Evolutionary conservation across 2,113 vertebrate genomes (phyloP).

Genomic region (Bos indicus): DNA sequence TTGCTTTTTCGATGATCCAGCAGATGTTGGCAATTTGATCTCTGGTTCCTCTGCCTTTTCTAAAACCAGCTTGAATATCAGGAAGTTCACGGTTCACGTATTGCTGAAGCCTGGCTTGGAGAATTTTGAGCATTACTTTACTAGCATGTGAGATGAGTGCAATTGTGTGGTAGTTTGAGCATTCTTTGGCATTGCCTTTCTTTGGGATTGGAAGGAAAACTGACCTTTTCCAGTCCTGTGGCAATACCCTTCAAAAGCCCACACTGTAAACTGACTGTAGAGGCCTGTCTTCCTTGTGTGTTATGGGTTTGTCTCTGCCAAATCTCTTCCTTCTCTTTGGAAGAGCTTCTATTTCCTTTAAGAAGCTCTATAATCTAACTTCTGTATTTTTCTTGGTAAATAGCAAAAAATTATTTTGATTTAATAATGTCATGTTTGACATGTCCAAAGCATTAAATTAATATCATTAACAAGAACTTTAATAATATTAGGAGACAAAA

Average conservation of each 20-base stretch:
- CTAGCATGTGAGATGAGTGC: too few relatives aligned
- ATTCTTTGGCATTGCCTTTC: too few relatives aligned
- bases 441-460: conserved; percentile 9
- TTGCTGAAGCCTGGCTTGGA: too few relatives aligned
- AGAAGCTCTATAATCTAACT: not conserved
- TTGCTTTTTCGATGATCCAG: too few relatives aligned
- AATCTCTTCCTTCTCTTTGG: not conserved
- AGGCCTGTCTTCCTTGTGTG: not conserved
- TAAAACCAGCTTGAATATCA: too few relatives aligned
- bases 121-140: too few relatives aligned
- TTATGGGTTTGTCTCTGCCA: not conserved
- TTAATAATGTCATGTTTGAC: not conserved
- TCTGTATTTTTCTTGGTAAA: not conserved
- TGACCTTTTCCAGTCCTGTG: too few relatives aligned
- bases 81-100: too few relatives aligned
- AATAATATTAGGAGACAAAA: not conserved
- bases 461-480: not conserved
- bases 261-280: not conserved
- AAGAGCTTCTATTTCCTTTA: not conserved
- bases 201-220: too few relatives aligned
- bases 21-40: too few relatives aligned
- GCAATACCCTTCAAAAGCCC: not conserved
- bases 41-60: too few relatives aligned
- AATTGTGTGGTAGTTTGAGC: too few relatives aligned
- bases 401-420: not conserved